Evolutionary conservation across 2,113 vertebrate genomes (phyloP).

Genomic region (Thunnus thynnus): DNA sequence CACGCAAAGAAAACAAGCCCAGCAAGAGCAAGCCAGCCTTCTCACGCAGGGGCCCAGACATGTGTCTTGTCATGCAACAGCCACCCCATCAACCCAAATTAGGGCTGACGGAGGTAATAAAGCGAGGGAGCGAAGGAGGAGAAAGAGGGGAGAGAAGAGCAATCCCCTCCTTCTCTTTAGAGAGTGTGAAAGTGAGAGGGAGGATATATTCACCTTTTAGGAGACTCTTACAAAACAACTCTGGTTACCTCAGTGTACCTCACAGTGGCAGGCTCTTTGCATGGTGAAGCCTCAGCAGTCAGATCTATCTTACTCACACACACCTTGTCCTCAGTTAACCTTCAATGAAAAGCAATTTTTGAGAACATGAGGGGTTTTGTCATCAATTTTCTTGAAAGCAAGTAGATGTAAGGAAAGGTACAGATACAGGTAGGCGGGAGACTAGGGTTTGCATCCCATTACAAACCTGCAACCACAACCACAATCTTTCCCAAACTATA

Average conservation of each 20-base stretch:
- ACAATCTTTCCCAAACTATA: too few relatives aligned
- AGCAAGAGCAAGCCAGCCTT: constrained; percentile 77
- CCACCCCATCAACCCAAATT: constrained; percentile 77
- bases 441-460: too few relatives aligned
- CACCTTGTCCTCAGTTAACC: constrained; percentile 63
- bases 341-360: constrained; percentile 8
- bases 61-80: constrained; percentile 83
- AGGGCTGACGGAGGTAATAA: constrained; percentile 78
- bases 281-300: constrained; percentile 20
- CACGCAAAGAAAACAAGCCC: constrained; percentile 85
- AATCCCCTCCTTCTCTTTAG: constrained; percentile 11
- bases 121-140: constrained; percentile 58
- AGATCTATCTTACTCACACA: constrained; percentile 27
- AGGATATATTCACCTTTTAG: constrained; percentile 56
- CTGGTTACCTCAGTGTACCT: constrained; percentile 52
- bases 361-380: neutral
- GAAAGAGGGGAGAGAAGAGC: constrained; percentile 40
- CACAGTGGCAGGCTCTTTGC: constrained; percentile 18
- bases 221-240: constrained; percentile 42
- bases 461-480: too few relatives aligned
- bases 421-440: too few relatives aligned
- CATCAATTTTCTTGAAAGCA: neutral
- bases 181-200: constrained; percentile 60
- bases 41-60: constrained; percentile 84
- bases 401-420: neutral